A percentile compares a stretch with the other conserved stretches of the same genome.
These are phyloP conservation scores for Carcinoscorpius rotundicauda DNA, from an alignment of 1,140 invertebrate genomes.

Conservation along the genomic window DNA sequence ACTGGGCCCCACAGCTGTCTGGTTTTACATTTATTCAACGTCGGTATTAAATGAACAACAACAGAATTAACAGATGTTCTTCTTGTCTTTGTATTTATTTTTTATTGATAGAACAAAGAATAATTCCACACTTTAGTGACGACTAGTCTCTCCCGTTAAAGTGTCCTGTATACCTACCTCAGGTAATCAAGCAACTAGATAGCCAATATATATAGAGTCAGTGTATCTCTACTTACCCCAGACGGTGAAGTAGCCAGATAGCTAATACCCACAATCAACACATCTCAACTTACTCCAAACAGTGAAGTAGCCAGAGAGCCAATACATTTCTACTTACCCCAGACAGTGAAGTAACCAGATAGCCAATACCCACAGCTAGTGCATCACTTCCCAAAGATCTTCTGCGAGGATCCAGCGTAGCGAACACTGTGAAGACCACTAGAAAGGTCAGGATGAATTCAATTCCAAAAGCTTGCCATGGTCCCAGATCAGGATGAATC, in stretches of 20 bases:
- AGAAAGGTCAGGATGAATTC: conserved; percentile 70
- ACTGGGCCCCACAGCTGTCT: too few species aligned
- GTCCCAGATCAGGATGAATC: conserved; percentile 37
- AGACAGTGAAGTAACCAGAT: conserved; percentile 73
- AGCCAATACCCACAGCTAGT: conserved; percentile 57
- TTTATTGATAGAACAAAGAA: too few species aligned
- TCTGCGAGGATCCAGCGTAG: conserved; percentile 34
- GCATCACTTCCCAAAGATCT: conserved; percentile 32
- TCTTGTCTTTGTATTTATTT: too few species aligned
- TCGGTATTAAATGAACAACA: too few species aligned
- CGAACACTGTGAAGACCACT: conserved; percentile 57
- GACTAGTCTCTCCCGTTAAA: too few species aligned
- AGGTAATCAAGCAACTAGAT: too few species aligned
- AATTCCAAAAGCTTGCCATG: conserved; percentile 62
- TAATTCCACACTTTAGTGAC: too few species aligned
- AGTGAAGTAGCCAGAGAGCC: too few species aligned
- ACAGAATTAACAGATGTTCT: too few species aligned
- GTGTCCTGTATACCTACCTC: too few species aligned
- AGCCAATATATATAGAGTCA: too few species aligned
- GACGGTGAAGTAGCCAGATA: conserved; percentile 78
- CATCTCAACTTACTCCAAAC: conserved; percentile 20
- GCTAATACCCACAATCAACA: conserved; percentile 53
- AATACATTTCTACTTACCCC: conserved; percentile 50
- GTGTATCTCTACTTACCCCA: conserved; percentile 50
- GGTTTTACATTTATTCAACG: too few species aligned